Conservation (phyloP, 1,140 invertebrate species). For the Saccostrea glomerata region DNA sequence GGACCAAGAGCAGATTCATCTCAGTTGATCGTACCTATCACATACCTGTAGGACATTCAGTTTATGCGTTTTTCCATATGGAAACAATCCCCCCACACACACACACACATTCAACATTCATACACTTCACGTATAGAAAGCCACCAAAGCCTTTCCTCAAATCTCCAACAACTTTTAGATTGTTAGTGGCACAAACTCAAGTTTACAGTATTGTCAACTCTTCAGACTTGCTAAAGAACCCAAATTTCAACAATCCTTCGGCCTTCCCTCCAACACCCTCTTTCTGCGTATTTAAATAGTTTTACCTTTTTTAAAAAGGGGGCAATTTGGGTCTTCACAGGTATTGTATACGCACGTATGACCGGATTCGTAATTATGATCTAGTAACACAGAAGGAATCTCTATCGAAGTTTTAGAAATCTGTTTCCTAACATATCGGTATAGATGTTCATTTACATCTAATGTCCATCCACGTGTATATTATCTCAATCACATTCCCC, state of each 20-base stretch:
- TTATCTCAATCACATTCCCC: too few species aligned
- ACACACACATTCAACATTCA: conserved; percentile 21
- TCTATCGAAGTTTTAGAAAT: too few species aligned
- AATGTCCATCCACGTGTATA: too few species aligned
- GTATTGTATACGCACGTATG: too few species aligned
- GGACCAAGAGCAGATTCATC: too few species aligned
- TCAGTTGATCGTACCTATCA: not conserved
- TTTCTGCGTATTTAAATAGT: not conserved
- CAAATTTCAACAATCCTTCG: not conserved
- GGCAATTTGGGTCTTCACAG: not conserved
- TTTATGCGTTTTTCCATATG: not conserved
- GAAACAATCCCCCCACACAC: too few species aligned
- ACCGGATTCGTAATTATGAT: too few species aligned
- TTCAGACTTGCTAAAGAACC: not conserved
- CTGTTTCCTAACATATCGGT: too few species aligned
- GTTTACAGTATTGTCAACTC: conserved; percentile 17
- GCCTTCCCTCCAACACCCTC: too few species aligned
- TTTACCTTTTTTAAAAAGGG: not conserved
- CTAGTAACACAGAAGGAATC: too few species aligned
- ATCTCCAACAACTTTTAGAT: conserved; percentile 13
- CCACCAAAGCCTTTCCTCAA: conserved; percentile 33
- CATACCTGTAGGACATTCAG: conserved; percentile 27
- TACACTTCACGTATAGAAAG: conserved; percentile 31
- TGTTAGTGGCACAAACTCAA: conserved; percentile 41
- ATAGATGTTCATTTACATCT: too few species aligned